Conservation (phyloP, 2,888 invertebrate species). For the Bugulina stolonifera region DNA sequence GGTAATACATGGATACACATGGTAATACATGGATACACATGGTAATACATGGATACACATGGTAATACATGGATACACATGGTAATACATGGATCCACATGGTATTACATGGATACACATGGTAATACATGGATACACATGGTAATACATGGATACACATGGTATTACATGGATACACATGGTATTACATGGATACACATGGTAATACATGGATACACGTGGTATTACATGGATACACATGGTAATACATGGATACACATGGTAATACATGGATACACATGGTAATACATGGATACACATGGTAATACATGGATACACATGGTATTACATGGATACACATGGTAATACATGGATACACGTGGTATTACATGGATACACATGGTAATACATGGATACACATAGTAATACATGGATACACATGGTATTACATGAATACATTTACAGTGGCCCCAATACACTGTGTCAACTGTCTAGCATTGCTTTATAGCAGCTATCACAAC, state of each 20-base stretch:
- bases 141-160: neutral
- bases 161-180: neutral
- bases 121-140: neutral
- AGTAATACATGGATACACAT: too few relatives aligned
- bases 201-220: neutral
- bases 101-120: neutral
- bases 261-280: neutral
- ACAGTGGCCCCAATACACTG: too few relatives aligned
- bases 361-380: too few relatives aligned
- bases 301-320: too few relatives aligned
- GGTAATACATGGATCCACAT: neutral
- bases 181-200: neutral
- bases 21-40: neutral
- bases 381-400: too few relatives aligned
- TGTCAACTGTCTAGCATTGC: too few relatives aligned
- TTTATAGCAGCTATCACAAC: too few relatives aligned
- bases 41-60: neutral
- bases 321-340: too few relatives aligned
- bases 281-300: too few relatives aligned
- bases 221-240: neutral
- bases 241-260: neutral
- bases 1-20: neutral
- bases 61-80: neutral
- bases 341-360: too few relatives aligned
- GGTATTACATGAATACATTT: too few relatives aligned